Base-by-base conservation (phyloP, 2,113 vertebrate species). In the Marmota flaviventris region DNA sequence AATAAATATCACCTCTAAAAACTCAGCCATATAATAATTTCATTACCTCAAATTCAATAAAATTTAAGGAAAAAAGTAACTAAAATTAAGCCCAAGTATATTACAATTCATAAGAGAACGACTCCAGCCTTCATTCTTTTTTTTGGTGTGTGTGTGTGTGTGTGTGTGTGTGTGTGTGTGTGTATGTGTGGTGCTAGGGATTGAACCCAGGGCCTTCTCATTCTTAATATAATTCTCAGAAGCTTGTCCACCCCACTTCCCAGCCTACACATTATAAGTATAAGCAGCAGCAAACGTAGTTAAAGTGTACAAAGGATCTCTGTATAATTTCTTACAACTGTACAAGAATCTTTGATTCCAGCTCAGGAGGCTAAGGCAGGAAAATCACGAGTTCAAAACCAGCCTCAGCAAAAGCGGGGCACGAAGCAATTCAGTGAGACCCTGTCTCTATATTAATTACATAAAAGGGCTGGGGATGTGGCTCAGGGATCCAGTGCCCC, bases 11-110 rank as follows among this genome's bases (percentile, higher is more conserved):
- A 91, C 69, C 94, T 78, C 8, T 91, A 17, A 85, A 73, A 92
- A 81, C 13, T 95, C 73, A 83, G 48, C 16, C 77, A 39, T n/a
- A 51, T 42, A 82, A 45, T 37, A 86, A 92, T 32, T 75, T 90
- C 32, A 85, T 25, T 83, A 63, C 45, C 78, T 73, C 34, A 88
- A 85, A 94, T 10, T 87, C 12, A 82, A 8, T 56, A 92, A 92
- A 77, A 84, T 16, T n/a, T 65, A 82, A 88, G 51, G 85, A 58
- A 85, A 93, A 85, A 72, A 88, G 5, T 73, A 83, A 34, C 13
- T 92, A 77, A 91, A 77, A 65, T n/a, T 45, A 56, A 37, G 12
- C 20, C 42, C 25, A 75, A 39, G 29, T 0, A 8, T 13, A 56
- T 39, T 18, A 29, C 20, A 45, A 70, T 45, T 77, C 78, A 45